A percentile compares a stretch with the other conserved stretches of the same genome.
Conservation (phyloP, 2,888 invertebrate species). For the Acrocyrtus sp. region DNA sequence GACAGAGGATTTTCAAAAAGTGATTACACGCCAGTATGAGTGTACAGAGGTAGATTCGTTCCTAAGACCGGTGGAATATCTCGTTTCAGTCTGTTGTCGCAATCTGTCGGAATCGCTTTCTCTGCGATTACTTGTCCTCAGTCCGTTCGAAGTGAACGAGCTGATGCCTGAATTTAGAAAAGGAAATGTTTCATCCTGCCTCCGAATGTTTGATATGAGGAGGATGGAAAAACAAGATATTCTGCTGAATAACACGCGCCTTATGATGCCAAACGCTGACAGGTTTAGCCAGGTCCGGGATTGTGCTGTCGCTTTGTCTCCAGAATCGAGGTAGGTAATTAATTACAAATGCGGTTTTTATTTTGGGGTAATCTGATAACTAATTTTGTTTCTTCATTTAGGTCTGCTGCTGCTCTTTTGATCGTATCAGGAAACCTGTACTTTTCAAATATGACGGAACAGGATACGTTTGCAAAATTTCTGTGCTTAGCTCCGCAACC, state of each 20-base stretch:
- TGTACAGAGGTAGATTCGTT: conserved; percentile 6
- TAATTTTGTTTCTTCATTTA: neutral
- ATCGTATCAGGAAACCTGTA: conserved; percentile 22
- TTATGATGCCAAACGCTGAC: conserved; percentile 5
- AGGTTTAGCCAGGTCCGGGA: too few relatives aligned
- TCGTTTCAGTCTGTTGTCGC: conserved; percentile 2
- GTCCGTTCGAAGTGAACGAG: conserved; percentile 36
- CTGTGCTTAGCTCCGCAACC: conserved; percentile 3
- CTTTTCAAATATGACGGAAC: conserved; percentile 8
- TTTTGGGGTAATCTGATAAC: neutral
- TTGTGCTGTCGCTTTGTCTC: too few relatives aligned
- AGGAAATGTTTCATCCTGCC: neutral
- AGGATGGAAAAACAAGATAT: conserved; percentile 8
- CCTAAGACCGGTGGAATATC: conserved; percentile 22
- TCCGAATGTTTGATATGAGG: conserved; percentile 31
- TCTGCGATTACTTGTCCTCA: neutral
- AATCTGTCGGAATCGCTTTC: neutral
- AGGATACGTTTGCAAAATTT: conserved; percentile 26
- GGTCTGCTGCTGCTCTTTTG: neutral
- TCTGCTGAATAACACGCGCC: neutral
- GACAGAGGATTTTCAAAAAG: conserved; percentile 33
- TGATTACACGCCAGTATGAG: conserved; percentile 5
- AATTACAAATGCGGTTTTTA: neutral
- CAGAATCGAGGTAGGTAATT: neutral
- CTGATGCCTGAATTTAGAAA: conserved; percentile 21